These are phyloP conservation scores for Phataginus tricuspis DNA, from an alignment of 2,797 vertebrate species.

Conservation along the genomic window DNA sequence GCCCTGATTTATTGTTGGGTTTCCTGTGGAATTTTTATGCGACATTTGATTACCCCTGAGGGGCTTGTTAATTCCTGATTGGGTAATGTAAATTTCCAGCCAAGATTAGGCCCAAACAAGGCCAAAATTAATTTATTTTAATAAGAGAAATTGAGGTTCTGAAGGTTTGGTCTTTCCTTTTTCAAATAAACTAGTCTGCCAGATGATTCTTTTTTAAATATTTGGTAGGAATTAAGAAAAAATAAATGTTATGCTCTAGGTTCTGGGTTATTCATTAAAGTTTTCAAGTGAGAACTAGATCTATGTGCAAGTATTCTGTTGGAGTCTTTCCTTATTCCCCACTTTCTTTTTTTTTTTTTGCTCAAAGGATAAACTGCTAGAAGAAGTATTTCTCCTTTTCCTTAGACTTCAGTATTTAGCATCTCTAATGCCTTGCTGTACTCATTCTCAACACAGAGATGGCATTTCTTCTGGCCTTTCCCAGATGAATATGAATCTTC, in stretches of 20 bases:
- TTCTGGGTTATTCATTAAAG: constrained; percentile 33
- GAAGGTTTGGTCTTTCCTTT: constrained; percentile 60
- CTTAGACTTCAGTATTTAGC: neutral
- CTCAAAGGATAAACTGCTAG: neutral
- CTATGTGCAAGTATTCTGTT: neutral
- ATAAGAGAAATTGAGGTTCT: constrained; percentile 85
- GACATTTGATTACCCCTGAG: constrained; percentile 84
- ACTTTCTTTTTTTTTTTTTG: neutral
- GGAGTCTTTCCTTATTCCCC: neutral
- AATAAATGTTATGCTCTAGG: constrained; percentile 12
- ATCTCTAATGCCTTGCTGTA: neutral
- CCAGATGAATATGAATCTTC: neutral
- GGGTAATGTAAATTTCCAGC: constrained; percentile 87
- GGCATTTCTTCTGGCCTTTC: constrained; percentile 12
- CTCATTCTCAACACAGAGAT: neutral
- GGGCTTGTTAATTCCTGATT: constrained; percentile 85
- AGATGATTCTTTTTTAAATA: constrained; percentile 74
- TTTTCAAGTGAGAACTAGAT: constrained; percentile 23
- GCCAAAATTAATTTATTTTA: constrained; percentile 88
- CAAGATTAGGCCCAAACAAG: constrained; percentile 88
- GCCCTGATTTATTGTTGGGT: constrained; percentile 87
- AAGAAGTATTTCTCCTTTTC: neutral
- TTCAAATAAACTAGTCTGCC: constrained; percentile 68
- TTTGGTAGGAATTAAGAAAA: constrained; percentile 65
- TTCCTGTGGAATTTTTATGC: constrained; percentile 89